Evolutionary conservation across 2,888 invertebrate genomes (phyloP).

Genomic region (Halocaridina rubra): DNA sequence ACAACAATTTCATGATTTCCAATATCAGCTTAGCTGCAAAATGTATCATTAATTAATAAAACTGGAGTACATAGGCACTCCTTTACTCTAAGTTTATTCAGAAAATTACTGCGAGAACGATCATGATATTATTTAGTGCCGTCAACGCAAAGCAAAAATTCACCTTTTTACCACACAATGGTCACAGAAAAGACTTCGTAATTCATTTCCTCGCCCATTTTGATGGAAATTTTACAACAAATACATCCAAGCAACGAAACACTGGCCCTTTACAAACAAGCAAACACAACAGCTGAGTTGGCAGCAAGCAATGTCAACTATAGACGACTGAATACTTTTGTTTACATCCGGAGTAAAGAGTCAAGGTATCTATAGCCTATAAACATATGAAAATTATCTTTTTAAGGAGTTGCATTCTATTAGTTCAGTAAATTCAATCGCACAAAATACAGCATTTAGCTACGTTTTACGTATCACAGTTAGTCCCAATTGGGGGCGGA

Average conservation of each 20-base stretch:
- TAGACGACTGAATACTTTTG: neutral
- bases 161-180: neutral
- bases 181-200: neutral
- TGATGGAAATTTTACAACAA: too few species aligned
- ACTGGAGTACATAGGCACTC: too few species aligned
- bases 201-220: too few species aligned
- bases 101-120: too few species aligned
- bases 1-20: too few species aligned
- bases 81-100: too few species aligned
- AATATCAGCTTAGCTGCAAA: too few species aligned
- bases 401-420: neutral
- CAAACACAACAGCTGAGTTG: slow-evolving; percentile 19
- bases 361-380: neutral
- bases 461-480: neutral
- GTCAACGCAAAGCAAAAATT: too few species aligned
- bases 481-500: neutral
- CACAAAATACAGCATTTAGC: neutral
- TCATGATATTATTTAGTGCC: too few species aligned
- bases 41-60: too few species aligned
- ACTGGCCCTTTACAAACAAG: neutral
- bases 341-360: neutral
- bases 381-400: neutral
- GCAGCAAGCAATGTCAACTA: neutral
- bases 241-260: neutral
- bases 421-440: neutral